Conservation (phyloP, 2,797 vertebrate genomes). For the Myiotriccus ornatus region DNA sequence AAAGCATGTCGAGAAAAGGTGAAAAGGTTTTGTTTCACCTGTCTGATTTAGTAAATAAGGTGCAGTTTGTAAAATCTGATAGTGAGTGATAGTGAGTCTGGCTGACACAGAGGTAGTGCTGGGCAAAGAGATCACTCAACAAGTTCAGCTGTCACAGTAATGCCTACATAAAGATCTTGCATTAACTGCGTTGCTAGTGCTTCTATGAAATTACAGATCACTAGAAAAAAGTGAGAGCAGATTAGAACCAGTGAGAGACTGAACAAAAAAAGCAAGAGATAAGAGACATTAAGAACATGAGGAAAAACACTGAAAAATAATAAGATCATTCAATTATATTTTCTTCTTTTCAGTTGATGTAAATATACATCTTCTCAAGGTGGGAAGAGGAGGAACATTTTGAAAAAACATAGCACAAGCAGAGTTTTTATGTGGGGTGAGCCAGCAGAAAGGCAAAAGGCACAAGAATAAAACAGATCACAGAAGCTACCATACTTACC, state of each 20-base stretch:
- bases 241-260: neutral
- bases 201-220: neutral
- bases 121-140: neutral
- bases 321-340: neutral
- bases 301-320: conserved; percentile 11
- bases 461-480: conserved; percentile 31
- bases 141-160: neutral
- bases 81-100: neutral
- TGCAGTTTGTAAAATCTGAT: neutral
- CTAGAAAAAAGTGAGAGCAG: neutral
- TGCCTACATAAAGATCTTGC: neutral
- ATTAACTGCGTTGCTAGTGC: neutral
- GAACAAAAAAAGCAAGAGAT: neutral
- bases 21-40: neutral
- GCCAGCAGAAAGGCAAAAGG: neutral
- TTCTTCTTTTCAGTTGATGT: neutral
- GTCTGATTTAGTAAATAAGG: neutral
- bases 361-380: neutral
- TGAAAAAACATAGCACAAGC: neutral
- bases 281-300: neutral
- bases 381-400: neutral
- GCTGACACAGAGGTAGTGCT: neutral
- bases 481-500: neutral
- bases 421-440: conserved; percentile 5
- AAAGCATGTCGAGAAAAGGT: neutral